phyloP scores from a whole-genome alignment of 2,888 invertebrate species.

The Leptogaster cylindrica region DNA sequence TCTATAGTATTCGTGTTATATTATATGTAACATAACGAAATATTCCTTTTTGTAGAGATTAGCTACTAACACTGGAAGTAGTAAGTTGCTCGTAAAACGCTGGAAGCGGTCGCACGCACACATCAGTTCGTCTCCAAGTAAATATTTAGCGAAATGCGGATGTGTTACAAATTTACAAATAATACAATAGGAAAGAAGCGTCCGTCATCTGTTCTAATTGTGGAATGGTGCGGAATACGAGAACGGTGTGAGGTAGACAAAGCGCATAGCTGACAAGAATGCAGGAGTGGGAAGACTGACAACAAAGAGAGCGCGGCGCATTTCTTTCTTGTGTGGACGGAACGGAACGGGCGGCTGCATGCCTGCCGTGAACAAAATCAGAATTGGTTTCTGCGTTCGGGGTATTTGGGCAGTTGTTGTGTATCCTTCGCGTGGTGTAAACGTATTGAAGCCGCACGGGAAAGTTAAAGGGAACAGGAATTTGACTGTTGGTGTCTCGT shows the following conservation, averaged over 20 bases:
- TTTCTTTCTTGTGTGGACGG: not conserved
- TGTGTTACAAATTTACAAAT: no score
- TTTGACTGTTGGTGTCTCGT: slow-evolving; percentile 50
- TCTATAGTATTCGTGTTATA: no score
- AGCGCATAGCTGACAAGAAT: no score
- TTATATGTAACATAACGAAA: no score
- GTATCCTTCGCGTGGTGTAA: slow-evolving; percentile 63
- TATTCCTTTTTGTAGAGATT: no score
- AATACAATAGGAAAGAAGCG: no score
- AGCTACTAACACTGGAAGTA: no score
- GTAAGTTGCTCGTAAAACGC: no score
- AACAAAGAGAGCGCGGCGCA: not conserved
- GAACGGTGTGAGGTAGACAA: not conserved
- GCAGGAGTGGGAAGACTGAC: no score
- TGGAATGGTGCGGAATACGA: not conserved
- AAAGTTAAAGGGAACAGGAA: slow-evolving; percentile 52
- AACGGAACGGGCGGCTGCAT: slow-evolving; percentile 17
- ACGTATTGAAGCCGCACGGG: slow-evolving; percentile 58
- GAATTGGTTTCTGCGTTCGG: slow-evolving; percentile 55
- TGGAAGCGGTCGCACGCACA: no score
- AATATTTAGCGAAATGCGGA: no score
- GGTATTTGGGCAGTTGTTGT: slow-evolving; percentile 61
- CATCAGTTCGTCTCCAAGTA: no score
- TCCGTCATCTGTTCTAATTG: not conserved
- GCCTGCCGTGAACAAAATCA: slow-evolving; percentile 10